Evolutionary conservation across 2,797 vertebrate genomes (phyloP).

Genomic region (Naso thynnoides): DNA sequence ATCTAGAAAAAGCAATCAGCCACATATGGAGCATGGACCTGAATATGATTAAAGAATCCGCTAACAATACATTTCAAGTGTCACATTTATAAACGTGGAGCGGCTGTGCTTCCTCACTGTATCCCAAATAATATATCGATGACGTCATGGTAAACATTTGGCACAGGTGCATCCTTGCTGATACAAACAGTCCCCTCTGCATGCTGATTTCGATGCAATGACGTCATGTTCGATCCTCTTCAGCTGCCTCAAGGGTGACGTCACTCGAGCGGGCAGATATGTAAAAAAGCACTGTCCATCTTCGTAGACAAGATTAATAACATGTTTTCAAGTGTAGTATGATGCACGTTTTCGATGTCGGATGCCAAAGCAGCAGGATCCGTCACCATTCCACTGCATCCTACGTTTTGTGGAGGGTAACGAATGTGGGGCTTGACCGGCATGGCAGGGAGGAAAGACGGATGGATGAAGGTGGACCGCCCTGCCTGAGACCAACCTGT

Average conservation of each 20-base stretch:
- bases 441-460: constrained; percentile 19
- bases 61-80: constrained; percentile 42
- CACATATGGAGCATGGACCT: constrained; percentile 53
- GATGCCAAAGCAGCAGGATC: constrained; percentile 7
- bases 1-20: constrained; percentile 69
- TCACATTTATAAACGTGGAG: constrained; percentile 33
- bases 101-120: constrained; percentile 23
- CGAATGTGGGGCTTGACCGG: constrained; percentile 32
- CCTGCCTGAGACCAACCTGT: constrained; percentile 73
- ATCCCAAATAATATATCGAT: constrained; percentile 34
- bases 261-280: constrained; percentile 64
- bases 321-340: neutral
- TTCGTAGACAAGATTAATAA: constrained; percentile 21
- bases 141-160: constrained; percentile 53
- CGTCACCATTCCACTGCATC: constrained; percentile 25
- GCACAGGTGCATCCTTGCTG: constrained; percentile 49
- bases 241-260: constrained; percentile 74
- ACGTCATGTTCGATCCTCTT: constrained; percentile 78
- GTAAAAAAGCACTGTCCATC: constrained; percentile 55
- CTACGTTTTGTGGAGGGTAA: constrained; percentile 32
- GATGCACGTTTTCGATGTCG: neutral
- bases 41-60: constrained; percentile 54
- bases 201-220: constrained; percentile 76
- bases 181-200: constrained; percentile 59
- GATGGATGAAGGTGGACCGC: constrained; percentile 55